Base-by-base conservation (phyloP, 2,888 invertebrate genomes). In the Ectropis crepuscularia region DNA sequence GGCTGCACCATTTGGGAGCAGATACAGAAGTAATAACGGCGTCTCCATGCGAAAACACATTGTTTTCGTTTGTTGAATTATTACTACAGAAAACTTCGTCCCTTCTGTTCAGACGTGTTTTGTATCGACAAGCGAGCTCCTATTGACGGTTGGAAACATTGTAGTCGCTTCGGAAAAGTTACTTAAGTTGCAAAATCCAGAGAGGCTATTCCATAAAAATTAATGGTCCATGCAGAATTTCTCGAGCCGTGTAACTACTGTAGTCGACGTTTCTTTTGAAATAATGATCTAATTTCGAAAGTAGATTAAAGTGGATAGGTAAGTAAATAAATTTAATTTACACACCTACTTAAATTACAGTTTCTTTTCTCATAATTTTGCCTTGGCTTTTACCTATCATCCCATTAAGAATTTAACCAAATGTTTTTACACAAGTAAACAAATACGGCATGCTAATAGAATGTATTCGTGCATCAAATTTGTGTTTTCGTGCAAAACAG, bases 11-110 rank as follows among this genome's bases (percentile, higher is more conserved):
- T 79, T 76, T 76, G 76, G 76, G 72, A 77, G 73, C 70, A 75
- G 77, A 67, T 73, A 74, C 76, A 75, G 75, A 76, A 78, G 75
- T 76, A 78, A 79, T 77, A 81, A 77, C 74, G 68, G 67, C 70
- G 57, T 69, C 69, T 72, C 73, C 67, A 72, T 74, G 74, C 76
- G 76, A 77, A 78, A 77, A 76, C 78, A 76, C 74, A 74, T 77
- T 82, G 79, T 80, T 81, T 83, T 80, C 77, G 76, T 80, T 79
- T 71, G 73, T 74, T 76, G 74, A 78, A 75, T 77, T 76, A 77
- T 78, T 73, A 75, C 77, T 74, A 64, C 49, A 71, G 66, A 69
- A 69, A 79, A 78, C 63, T 78, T 74, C 76, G 67, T 75, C 69
- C 73, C 73, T 70, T 74, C 72, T 74, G 74, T 75, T 74, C 65